These are phyloP conservation scores for Ricordea florida DNA, from an alignment of 92 coral and sea anemone genomes.

Conservation along the genomic window DNA sequence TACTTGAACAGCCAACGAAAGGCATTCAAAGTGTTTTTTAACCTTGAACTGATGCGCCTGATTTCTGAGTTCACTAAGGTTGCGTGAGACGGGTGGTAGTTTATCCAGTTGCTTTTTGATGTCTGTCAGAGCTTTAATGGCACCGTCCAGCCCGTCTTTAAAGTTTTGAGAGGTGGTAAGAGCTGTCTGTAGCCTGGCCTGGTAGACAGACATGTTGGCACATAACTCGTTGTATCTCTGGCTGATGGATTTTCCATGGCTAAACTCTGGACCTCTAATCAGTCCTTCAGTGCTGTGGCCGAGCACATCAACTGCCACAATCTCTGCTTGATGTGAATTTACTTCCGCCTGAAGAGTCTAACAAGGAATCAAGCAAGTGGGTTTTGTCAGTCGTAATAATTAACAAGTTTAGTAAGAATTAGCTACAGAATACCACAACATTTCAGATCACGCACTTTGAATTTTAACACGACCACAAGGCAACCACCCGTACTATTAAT, in stretches of 20 bases:
- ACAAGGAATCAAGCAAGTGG: background rate
- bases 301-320: slow-evolving; percentile 87
- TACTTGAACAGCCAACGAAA: background rate
- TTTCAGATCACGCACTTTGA: no score
- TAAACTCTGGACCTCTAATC: slow-evolving; percentile 62
- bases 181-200: slow-evolving; percentile 85
- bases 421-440: no score
- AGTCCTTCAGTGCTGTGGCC: slow-evolving; percentile 90
- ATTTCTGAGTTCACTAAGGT: slow-evolving; percentile 72
- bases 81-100: slow-evolving; percentile 82
- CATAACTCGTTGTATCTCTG: slow-evolving; percentile 93
- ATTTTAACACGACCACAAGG: no score
- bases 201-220: slow-evolving; percentile 80
- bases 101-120: slow-evolving; percentile 85
- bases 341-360: slow-evolving; percentile 90
- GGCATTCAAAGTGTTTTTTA: background rate
- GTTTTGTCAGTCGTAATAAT: background rate
- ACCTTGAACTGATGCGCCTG: slow-evolving; percentile 97
- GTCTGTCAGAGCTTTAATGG: slow-evolving; percentile 79
- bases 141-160: slow-evolving; percentile 90
- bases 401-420: no score
- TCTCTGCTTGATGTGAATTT: slow-evolving; percentile 91
- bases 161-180: slow-evolving; percentile 84
- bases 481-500: background rate
- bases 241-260: slow-evolving; percentile 84